A percentile compares a stretch with the other conserved stretches of the same genome.
phyloP scores from a whole-genome alignment of 2,888 invertebrate species.

The Epinotia demarniana region DNA sequence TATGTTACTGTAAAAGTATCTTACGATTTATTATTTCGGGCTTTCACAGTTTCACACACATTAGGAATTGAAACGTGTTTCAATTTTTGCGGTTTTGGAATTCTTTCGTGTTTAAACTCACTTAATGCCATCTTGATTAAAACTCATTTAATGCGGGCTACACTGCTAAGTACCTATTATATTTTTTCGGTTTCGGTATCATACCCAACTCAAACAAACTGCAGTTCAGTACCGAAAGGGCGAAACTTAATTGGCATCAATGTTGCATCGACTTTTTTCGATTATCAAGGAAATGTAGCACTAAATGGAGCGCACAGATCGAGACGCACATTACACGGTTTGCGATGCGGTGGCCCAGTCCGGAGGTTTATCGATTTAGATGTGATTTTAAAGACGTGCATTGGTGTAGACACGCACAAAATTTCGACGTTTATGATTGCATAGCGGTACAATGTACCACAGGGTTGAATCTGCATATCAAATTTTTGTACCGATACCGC shows the following conservation, averaged over 20 bases:
- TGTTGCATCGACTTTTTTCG: neutral
- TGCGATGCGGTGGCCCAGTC: slow-evolving; percentile 69
- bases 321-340: slow-evolving; percentile 63
- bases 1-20: too few species aligned
- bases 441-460: slow-evolving; percentile 71
- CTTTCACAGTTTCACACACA: neutral
- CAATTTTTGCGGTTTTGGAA: too few species aligned
- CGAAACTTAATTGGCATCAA: neutral
- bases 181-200: neutral
- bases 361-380: slow-evolving; percentile 64
- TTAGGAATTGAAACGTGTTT: too few species aligned
- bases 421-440: slow-evolving; percentile 66
- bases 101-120: neutral
- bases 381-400: slow-evolving; percentile 66
- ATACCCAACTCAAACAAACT: neutral
- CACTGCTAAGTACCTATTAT: neutral
- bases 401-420: slow-evolving; percentile 60
- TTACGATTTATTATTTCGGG: too few species aligned
- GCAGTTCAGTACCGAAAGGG: neutral
- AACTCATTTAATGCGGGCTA: neutral
- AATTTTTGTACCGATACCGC: neutral
- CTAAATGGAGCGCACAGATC: slow-evolving; percentile 69
- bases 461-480: slow-evolving; percentile 56
- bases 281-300: slow-evolving; percentile 45
- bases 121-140: neutral